A percentile compares a stretch with the other conserved stretches of the same genome.
Evolutionary conservation across 2,888 invertebrate genomes (phyloP).

Genomic region (Cistogaster globosa): DNA sequence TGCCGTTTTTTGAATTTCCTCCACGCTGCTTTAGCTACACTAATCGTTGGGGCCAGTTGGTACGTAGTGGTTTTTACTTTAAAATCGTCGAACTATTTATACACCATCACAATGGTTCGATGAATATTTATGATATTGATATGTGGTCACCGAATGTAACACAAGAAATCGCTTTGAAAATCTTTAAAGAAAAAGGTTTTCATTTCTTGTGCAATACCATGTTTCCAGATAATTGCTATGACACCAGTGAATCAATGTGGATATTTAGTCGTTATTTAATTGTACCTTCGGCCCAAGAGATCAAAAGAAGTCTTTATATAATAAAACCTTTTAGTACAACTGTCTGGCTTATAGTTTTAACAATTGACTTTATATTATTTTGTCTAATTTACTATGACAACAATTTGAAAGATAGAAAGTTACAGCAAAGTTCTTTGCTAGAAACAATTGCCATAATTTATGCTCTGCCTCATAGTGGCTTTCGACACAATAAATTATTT

Average conservation of each 20-base stretch:
- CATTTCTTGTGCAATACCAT: conserved; percentile 4
- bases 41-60: conserved; percentile 21
- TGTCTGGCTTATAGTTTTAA: conserved; percentile 10
- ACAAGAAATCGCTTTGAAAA: neutral
- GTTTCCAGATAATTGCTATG: neutral
- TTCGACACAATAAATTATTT: neutral
- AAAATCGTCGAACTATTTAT: conserved; percentile 40
- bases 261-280: conserved; percentile 17
- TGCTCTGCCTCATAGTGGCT: neutral
- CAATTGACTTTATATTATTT: neutral
- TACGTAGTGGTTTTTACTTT: conserved; percentile 25
- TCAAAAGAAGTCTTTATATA: conserved; percentile 20
- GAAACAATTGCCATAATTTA: conserved; percentile 17
- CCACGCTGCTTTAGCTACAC: conserved; percentile 42
- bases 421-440: conserved; percentile 18
- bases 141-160: conserved; percentile 24
- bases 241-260: conserved; percentile 14
- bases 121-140: conserved; percentile 23
- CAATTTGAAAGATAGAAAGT: neutral
- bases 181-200: neutral
- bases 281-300: conserved; percentile 30
- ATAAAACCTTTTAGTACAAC: conserved; percentile 11
- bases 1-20: conserved; percentile 20
- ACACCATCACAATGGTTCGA: conserved; percentile 31
- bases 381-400: neutral